phyloP scores from a whole-genome alignment of 1,140 invertebrate species.

The Aethina tumida region DNA sequence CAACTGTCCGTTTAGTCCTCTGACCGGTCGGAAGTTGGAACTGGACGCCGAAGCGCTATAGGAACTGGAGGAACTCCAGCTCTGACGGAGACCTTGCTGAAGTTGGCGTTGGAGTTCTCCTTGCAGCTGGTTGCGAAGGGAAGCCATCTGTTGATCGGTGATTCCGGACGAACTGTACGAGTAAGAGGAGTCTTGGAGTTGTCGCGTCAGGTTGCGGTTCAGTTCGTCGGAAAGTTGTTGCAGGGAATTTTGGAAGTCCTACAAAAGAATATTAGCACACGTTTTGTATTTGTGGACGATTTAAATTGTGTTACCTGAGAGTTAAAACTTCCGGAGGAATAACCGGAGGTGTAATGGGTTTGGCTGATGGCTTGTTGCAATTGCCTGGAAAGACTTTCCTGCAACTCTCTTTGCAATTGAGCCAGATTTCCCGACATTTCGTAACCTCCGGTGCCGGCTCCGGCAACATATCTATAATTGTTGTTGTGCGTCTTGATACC shows the following conservation, averaged over 20 bases:
- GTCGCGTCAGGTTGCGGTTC: slow-evolving; percentile 25
- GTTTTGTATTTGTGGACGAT: background rate
- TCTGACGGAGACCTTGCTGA: slow-evolving; percentile 24
- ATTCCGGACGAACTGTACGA: slow-evolving; percentile 14
- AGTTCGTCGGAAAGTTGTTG: slow-evolving; percentile 24
- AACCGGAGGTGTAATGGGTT: slow-evolving; percentile 13
- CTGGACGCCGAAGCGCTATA: slow-evolving; percentile 17
- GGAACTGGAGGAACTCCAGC: slow-evolving; percentile 17
- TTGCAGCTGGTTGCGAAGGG: slow-evolving; percentile 20
- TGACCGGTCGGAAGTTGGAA: slow-evolving; percentile 14
- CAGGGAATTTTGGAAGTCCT: slow-evolving; percentile 16
- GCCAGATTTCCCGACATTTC: slow-evolving; percentile 8
- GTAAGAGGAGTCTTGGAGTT: slow-evolving; percentile 18
- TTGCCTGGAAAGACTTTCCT: slow-evolving; percentile 24
- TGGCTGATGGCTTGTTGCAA: slow-evolving; percentile 20
- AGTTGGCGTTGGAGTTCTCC: slow-evolving; percentile 22
- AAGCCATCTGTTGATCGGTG: slow-evolving; percentile 17
- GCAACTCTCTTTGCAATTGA: slow-evolving; percentile 21
- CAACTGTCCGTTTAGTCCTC: slow-evolving; percentile 9
- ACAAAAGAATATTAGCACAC: no score
- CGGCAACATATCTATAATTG: background rate
- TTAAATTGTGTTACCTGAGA: slow-evolving; percentile 8
- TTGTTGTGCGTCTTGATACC: slow-evolving; percentile 5
- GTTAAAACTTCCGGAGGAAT: slow-evolving; percentile 5
- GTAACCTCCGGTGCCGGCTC: slow-evolving; percentile 2